Percentiles rank a stretch among this genome's conserved stretches.
Conservation (phyloP, 2,888 invertebrate species). For the Cephus spinipes region DNA sequence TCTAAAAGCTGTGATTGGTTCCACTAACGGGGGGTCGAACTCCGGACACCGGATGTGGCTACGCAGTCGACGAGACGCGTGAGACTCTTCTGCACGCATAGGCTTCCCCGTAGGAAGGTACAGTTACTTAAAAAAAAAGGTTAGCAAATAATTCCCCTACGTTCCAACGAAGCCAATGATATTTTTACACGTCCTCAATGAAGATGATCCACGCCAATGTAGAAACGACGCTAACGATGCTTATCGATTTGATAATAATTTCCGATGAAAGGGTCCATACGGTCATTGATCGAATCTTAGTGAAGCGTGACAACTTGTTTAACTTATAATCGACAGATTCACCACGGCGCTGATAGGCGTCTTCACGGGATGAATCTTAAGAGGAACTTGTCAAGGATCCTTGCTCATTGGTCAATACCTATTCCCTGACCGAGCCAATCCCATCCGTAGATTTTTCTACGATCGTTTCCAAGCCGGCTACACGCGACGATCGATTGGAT, state of each 20-base stretch:
- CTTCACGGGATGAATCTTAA: not conserved
- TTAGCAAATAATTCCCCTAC: not conserved
- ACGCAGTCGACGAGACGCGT: slow-evolving; percentile 51
- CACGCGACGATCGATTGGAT: not conserved
- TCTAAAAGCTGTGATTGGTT: not conserved
- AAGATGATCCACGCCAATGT: not conserved
- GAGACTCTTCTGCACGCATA: slow-evolving; percentile 37
- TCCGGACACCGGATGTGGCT: slow-evolving; percentile 52
- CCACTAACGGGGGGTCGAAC: slow-evolving; percentile 27
- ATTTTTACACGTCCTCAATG: not conserved
- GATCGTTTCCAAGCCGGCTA: not conserved
- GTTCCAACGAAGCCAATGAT: not conserved
- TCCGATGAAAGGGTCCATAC: not conserved
- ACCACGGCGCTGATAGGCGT: not conserved
- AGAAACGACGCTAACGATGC: not conserved
- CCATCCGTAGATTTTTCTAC: not conserved
- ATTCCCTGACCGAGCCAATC: not conserved
- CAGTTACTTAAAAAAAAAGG: not conserved
- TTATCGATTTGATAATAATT: not conserved
- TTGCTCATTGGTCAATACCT: not conserved
- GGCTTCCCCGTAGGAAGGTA: not conserved
- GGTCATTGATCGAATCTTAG: not conserved
- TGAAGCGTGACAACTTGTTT: not conserved
- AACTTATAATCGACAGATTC: not conserved
- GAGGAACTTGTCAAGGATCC: not conserved